A percentile compares a stretch with the other conserved stretches of the same genome.
Evolutionary conservation across 2,888 invertebrate species (phyloP).

Genomic region (Gisinianus flammeolus): DNA sequence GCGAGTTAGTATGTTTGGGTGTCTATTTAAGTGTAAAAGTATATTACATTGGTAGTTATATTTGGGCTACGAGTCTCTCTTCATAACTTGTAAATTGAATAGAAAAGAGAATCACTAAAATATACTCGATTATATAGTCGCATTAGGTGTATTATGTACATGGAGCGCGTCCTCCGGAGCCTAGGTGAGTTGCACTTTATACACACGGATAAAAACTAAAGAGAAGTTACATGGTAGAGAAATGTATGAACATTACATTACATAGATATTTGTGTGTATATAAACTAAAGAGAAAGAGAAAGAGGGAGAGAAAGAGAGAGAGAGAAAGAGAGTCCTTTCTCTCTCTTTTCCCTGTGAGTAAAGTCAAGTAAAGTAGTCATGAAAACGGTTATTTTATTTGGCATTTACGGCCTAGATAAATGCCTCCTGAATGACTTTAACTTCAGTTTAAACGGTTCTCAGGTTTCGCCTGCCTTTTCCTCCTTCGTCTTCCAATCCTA

Average conservation of each 20-base stretch:
- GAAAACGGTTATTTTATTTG: slow-evolving; percentile 55
- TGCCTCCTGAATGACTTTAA: slow-evolving; percentile 54
- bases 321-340: neutral
- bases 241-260: neutral
- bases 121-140: slow-evolving; percentile 21
- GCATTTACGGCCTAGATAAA: slow-evolving; percentile 57
- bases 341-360: slow-evolving; percentile 18
- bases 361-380: slow-evolving; percentile 52
- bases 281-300: neutral
- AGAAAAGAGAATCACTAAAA: no score
- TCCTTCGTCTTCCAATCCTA: slow-evolving; percentile 2
- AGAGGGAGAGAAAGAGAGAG: neutral
- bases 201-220: neutral
- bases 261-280: neutral
- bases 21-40: slow-evolving; percentile 1
- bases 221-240: no score
- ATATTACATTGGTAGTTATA: neutral
- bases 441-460: slow-evolving; percentile 55
- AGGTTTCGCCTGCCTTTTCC: slow-evolving; percentile 36
- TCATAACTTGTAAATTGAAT: no score
- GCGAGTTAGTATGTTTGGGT: neutral
- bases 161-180: no score
- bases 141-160: neutral
- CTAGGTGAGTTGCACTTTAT: no score
- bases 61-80: no score